Evolutionary conservation across 1,140 invertebrate species (phyloP), one percentile per base, ranked within the genome.

Genomic region (Drosophila erecta): DNA sequence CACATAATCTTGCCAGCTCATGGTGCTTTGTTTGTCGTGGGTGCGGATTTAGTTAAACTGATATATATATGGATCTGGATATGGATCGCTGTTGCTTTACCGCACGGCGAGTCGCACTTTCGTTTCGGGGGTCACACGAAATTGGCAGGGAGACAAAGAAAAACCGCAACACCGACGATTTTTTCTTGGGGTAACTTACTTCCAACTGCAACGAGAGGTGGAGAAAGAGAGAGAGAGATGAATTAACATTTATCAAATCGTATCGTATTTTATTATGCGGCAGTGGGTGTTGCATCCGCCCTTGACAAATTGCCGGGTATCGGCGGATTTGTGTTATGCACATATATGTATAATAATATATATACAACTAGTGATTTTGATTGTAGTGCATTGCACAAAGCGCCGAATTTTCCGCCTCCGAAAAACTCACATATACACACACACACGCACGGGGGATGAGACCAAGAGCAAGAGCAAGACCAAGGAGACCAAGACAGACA

Each of bases 1-100:
- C 93, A 98, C 97, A 95, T 98, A 98, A 95, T 98, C 97, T 96
- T 98, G 97, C 97, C 97, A 98, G 95, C 97, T 98, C 97, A 98
- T 98, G 72, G 65, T 76, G 73, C 50, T 81, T 72, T 86, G 51
- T 78, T 89, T 56, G 37, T 59, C 24, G 85, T 80, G 76, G 75
- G 77, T 62, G 76, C 54, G 67, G 60, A 56, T 54, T 78, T 40
- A 47, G 58, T 70, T 69, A 69, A 70, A 66, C 79, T 76, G 66
- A 54, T 57, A 59, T 75, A 38, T 75, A 38, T 30, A 30, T 8
- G 30, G 43, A 40, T 15, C 50, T 62, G 59, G 46, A 57, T 77
- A 4, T 72, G 56, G 53, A 69, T 75, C 59, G 67, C 59, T 70
- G 60, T 61, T 70, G 60, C 62, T 61, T 81, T 79, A 61, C 61